These are phyloP conservation scores for Nerophis lumbriciformis DNA, from an alignment of 2,113 vertebrate species.

Conservation along the genomic window DNA sequence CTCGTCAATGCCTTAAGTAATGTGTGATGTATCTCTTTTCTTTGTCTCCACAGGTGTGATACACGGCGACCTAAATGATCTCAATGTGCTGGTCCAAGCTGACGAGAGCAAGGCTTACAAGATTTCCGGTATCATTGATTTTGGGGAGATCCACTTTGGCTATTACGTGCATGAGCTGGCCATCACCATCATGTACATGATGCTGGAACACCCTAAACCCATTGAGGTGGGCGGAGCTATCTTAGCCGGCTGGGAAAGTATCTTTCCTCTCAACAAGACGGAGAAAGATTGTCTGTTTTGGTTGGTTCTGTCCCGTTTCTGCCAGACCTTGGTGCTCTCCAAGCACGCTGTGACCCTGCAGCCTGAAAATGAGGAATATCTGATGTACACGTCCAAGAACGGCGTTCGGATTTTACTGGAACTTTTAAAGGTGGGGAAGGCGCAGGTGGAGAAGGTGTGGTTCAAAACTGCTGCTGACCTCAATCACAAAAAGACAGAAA, in stretches of 20 bases:
- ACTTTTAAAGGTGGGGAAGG: slow-evolving; percentile 74
- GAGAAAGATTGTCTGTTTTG: slow-evolving; percentile 78
- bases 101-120: slow-evolving; percentile 37
- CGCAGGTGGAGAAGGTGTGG: slow-evolving; percentile 77
- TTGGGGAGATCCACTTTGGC: slow-evolving; percentile 83
- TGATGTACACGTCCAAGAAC: slow-evolving; percentile 73
- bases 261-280: slow-evolving; percentile 71
- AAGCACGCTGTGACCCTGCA: slow-evolving; percentile 50
- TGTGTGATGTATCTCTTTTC: too few relatives aligned
- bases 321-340: slow-evolving; percentile 78
- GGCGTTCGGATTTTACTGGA: slow-evolving; percentile 66
- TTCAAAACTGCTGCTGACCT: slow-evolving; percentile 55
- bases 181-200: slow-evolving; percentile 87
- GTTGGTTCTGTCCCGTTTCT: slow-evolving; percentile 80
- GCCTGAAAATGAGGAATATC: slow-evolving; percentile 84
- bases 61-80: slow-evolving; percentile 39
- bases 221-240: slow-evolving; percentile 76
- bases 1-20: too few relatives aligned
- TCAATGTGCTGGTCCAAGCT: slow-evolving; percentile 79
- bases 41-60: too few relatives aligned
- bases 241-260: slow-evolving; percentile 85
- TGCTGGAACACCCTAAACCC: slow-evolving; percentile 77
- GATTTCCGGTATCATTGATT: slow-evolving; percentile 89
- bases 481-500: too few relatives aligned
- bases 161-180: slow-evolving; percentile 83